Percentiles rank a stretch among this genome's conserved stretches.
phyloP scores from a whole-genome alignment of 2,113 vertebrate genomes.

The Tinamus guttatus region DNA sequence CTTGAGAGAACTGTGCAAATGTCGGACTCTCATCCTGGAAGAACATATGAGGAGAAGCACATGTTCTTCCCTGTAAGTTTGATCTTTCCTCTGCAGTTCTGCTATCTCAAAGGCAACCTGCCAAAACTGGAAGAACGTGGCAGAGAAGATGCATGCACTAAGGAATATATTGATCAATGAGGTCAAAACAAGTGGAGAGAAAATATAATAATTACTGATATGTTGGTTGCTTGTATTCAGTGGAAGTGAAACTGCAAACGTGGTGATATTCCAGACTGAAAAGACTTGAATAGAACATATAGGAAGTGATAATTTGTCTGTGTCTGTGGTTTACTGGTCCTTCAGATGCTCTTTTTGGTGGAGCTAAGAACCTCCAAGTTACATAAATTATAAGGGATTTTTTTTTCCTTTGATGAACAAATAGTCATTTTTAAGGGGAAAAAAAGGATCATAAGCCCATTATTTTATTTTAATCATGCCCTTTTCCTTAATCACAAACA shows the following conservation, averaged over 20 bases:
- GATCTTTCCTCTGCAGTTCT: not conserved
- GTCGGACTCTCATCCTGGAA: not conserved
- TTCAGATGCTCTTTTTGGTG: constrained; percentile 22
- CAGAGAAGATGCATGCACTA: not conserved
- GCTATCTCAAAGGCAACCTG: not conserved
- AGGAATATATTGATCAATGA: not conserved
- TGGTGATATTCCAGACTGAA: not conserved
- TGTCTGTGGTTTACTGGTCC: not conserved
- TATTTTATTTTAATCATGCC: not conserved
- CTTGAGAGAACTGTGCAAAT: not conserved
- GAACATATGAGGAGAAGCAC: not conserved
- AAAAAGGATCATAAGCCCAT: not conserved
- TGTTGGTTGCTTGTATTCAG: not conserved
- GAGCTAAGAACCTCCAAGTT: not conserved
- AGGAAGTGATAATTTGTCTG: constrained; percentile 44
- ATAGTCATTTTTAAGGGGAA: not conserved
- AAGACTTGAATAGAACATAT: not conserved
- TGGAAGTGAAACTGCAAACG: not conserved
- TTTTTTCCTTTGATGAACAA: not conserved
- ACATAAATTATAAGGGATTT: not conserved
- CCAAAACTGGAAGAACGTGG: not conserved
- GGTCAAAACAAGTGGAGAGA: not conserved
- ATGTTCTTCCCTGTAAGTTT: not conserved
- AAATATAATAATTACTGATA: not conserved
- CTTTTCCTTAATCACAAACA: constrained; percentile 45